Evolutionary conservation across 1,140 invertebrate species (phyloP).

Genomic region (Drosophila tristis): DNA sequence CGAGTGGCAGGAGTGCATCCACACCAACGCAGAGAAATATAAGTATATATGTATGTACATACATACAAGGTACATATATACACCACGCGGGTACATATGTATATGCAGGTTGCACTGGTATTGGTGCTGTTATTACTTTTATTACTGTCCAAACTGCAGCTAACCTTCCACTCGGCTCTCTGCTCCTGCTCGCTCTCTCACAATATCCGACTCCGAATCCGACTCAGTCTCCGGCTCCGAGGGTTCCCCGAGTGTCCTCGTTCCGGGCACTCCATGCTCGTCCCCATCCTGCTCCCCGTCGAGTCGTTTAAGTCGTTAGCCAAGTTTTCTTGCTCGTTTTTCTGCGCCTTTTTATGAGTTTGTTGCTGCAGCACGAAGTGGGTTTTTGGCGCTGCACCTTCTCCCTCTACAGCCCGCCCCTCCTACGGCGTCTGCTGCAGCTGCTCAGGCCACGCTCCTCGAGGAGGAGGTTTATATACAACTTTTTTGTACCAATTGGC

Average conservation of each 20-base stretch:
- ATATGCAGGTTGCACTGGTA: constrained; percentile 41
- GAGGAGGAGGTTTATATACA: constrained; percentile 29
- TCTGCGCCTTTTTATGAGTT: constrained; percentile 62
- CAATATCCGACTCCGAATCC: background rate
- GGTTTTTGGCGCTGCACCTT: background rate
- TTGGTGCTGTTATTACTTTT: constrained; percentile 71
- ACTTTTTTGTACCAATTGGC: constrained; percentile 60
- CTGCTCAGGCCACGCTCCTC: constrained; percentile 44
- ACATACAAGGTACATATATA: constrained; percentile 3
- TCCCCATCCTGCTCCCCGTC: constrained; percentile 22
- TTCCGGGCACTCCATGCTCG: constrained; percentile 29
- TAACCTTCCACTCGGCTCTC: constrained; percentile 52
- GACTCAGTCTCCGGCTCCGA: constrained; percentile 12
- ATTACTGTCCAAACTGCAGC: constrained; percentile 79
- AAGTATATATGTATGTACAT: constrained; percentile 8
- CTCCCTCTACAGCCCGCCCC: no score
- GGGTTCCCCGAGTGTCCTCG: constrained; percentile 47
- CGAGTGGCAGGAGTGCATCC: constrained; percentile 28
- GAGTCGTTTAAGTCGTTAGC: constrained; percentile 74
- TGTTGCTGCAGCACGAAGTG: constrained; percentile 65
- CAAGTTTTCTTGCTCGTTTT: constrained; percentile 74
- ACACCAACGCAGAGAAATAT: constrained; percentile 12
- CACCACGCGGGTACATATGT: constrained; percentile 20
- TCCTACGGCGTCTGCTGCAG: constrained; percentile 31
- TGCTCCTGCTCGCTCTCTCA: constrained; percentile 16